A percentile compares a stretch with the other conserved stretches of the same genome.
Evolutionary conservation across 2,113 vertebrate species (phyloP).

Genomic region (Prolemur simus): DNA sequence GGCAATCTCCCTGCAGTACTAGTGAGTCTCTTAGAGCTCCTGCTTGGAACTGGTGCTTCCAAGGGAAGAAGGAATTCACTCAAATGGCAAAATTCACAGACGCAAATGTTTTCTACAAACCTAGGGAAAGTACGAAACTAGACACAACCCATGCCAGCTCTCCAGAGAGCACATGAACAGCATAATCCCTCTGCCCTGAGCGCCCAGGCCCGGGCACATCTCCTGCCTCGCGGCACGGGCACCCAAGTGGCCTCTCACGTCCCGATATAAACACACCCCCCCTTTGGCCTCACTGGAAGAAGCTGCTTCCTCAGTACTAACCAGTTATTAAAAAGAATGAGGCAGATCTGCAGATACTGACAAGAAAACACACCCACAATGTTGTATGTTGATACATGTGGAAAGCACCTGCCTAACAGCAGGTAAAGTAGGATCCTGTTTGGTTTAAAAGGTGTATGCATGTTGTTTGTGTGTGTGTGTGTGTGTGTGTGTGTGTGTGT

Average conservation of each 20-base stretch:
- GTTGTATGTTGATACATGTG: accelerated
- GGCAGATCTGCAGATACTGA: background rate
- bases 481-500: accelerated
- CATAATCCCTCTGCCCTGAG: background rate
- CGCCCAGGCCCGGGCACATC: accelerated
- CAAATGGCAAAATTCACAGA: background rate
- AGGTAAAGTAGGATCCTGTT: background rate
- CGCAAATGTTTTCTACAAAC: background rate
- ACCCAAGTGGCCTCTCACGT: accelerated
- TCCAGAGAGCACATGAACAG: no score
- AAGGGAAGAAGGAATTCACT: background rate
- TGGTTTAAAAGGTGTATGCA: background rate
- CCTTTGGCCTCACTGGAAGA: background rate
- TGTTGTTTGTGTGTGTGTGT: background rate
- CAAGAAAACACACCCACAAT: accelerated
- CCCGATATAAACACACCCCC: background rate
- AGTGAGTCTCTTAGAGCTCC: background rate
- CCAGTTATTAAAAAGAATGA: background rate
- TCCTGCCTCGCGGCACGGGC: accelerated
- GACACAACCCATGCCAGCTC: background rate
- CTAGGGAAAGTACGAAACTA: background rate
- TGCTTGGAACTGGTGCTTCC: background rate
- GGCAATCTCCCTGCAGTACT: background rate
- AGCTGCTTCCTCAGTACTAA: background rate
- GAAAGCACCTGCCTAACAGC: accelerated